Percentiles rank a stretch among this genome's conserved stretches.
These are phyloP conservation scores for Hydroisotoma schaefferi DNA, from an alignment of 2,888 invertebrate species.

Conservation along the genomic window DNA sequence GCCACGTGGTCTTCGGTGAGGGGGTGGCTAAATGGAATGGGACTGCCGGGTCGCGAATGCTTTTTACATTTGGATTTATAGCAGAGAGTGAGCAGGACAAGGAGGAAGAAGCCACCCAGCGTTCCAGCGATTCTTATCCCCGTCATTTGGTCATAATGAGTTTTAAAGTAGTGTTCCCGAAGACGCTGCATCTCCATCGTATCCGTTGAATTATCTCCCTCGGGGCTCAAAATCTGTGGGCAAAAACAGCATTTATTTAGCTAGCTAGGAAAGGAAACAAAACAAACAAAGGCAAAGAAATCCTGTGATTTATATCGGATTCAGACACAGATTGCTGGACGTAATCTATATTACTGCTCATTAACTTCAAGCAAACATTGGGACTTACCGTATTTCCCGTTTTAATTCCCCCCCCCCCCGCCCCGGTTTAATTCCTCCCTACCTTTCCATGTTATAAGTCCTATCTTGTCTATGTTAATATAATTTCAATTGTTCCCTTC, in stretches of 20 bases:
- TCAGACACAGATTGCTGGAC: no score
- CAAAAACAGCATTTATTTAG: background rate
- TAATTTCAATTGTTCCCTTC: no score
- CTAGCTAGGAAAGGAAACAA: no score
- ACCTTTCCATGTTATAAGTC: no score
- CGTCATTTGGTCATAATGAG: conserved; percentile 90
- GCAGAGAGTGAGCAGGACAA: conserved; percentile 85
- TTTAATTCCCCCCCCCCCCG: no score
- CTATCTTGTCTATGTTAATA: no score
- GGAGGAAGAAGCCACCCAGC: conserved; percentile 82
- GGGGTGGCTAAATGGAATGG: conserved; percentile 1
- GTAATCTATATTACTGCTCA: no score
- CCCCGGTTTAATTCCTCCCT: no score
- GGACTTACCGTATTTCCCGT: no score
- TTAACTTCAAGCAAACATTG: no score
- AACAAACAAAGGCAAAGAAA: no score
- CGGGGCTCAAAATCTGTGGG: background rate
- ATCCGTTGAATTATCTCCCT: background rate
- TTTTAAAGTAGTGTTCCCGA: conserved; percentile 75
- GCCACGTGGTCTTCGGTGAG: conserved; percentile 4
- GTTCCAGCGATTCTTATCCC: conserved; percentile 88
- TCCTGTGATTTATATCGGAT: no score
- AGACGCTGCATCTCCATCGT: conserved; percentile 13
- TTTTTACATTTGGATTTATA: conserved; percentile 74
- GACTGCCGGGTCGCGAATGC: conserved; percentile 17